Percentiles rank a stretch among this genome's conserved stretches.
phyloP scores from a whole-genome alignment of 2,888 invertebrate species.

The Rotaria socialis region DNA sequence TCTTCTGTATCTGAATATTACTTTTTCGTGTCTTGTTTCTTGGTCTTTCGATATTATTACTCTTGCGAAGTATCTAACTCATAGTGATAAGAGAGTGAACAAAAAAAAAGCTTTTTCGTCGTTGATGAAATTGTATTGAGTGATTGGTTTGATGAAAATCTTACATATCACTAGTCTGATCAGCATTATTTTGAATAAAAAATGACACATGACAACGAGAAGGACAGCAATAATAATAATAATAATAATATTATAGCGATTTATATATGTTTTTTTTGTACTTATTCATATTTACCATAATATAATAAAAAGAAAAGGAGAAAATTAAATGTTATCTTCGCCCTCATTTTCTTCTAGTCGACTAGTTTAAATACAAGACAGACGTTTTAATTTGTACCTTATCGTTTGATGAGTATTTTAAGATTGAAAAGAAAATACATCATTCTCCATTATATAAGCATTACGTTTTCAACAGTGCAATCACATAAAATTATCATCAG shows the following conservation, averaged over 20 bases:
- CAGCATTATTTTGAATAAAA: background rate
- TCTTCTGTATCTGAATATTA: background rate
- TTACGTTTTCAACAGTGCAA: background rate
- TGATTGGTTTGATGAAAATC: background rate
- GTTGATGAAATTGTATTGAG: background rate
- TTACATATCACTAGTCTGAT: background rate
- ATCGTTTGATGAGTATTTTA: background rate
- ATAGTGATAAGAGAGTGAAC: background rate
- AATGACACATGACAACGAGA: background rate
- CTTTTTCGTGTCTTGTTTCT: background rate
- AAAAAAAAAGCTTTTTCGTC: background rate
- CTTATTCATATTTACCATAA: background rate
- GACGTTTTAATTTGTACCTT: background rate
- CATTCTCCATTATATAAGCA: constrained; percentile 12
- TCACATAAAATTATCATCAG: background rate
- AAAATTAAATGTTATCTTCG: background rate
- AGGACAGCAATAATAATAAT: background rate
- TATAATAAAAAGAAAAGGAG: background rate
- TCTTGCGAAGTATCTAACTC: background rate
- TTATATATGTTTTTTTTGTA: too few species aligned
- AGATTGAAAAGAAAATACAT: background rate
- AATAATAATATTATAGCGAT: background rate
- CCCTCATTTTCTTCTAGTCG: background rate
- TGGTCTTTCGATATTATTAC: background rate
- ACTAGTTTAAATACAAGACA: background rate